Percentiles rank a stretch among this genome's conserved stretches.
Conservation (phyloP, 2,888 invertebrate genomes). For the Sinotaia quadrata region DNA sequence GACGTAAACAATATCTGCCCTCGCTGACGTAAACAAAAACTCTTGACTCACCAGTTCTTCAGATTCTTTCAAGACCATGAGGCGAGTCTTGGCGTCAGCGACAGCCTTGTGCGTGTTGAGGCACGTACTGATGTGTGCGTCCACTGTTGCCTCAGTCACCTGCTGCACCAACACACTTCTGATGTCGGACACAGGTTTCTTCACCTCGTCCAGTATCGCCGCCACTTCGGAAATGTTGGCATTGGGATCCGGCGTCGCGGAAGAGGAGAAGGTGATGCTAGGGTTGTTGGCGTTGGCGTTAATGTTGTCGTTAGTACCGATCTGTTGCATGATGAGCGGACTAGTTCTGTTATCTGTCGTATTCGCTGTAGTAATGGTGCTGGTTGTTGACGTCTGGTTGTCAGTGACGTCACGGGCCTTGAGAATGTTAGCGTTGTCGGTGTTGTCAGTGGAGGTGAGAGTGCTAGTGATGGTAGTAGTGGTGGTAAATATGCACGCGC, state of each 20-base stretch:
- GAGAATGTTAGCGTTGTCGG: neutral
- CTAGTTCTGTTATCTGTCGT: neutral
- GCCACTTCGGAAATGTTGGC: slow-evolving; percentile 39
- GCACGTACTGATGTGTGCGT: slow-evolving; percentile 96
- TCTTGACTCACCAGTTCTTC: slow-evolving; percentile 32
- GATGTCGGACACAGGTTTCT: slow-evolving; percentile 47
- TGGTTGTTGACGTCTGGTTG: slow-evolving; percentile 35
- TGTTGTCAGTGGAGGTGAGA: neutral
- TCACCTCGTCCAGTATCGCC: slow-evolving; percentile 51
- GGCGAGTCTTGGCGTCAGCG: slow-evolving; percentile 50
- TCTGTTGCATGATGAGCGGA: neutral
- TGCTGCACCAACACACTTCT: slow-evolving; percentile 52
- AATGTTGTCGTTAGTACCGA: slow-evolving; percentile 7
- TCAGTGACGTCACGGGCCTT: neutral
- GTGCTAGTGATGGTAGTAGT: slow-evolving; percentile 3
- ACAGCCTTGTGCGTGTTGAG: slow-evolving; percentile 92
- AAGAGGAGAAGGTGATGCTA: slow-evolving; percentile 4
- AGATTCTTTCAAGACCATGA: slow-evolving; percentile 40
- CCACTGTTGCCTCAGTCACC: slow-evolving; percentile 86
- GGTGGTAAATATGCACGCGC: slow-evolving; percentile 51
- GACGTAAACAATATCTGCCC: too few relatives aligned
- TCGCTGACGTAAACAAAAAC: too few relatives aligned
- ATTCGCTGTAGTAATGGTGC: slow-evolving; percentile 4
- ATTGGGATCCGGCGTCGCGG: slow-evolving; percentile 22
- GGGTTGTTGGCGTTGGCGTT: slow-evolving; percentile 3